Base-by-base conservation (phyloP, 2,113 vertebrate genomes). In the Vulpes ferrilata region DNA sequence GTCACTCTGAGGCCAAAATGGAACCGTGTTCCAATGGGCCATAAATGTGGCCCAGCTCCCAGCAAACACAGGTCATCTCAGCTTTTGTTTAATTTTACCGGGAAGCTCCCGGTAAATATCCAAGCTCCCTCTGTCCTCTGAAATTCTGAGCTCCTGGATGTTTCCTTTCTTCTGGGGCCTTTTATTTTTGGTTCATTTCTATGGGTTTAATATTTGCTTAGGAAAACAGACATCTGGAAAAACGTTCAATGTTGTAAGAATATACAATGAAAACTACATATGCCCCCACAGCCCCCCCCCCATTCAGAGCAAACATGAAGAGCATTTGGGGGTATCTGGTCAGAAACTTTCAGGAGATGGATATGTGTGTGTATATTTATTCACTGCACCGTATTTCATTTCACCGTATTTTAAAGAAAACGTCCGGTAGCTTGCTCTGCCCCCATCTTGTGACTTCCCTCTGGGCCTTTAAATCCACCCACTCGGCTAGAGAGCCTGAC, bases 211-310 rank as follows among this genome's bases (percentile, higher is more conserved):
- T 76, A 15, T 85, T 80, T 94, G 60, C 90, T 92, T 64, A 22
- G 78, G 59, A 51, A 62, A 81, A 59, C 19, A 43, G 69, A 53
- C n/a, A 19, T 2, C 1, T 11, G 35, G 81, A 2, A 57, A 85
- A 17, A 69, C 12, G 6, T 13, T 73, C 7, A 30, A 4, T 4
- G 3, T 53, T 25, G 7, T 76, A 25, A 73, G 55, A 91, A 43
- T 2, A 20, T 64, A 19, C 7, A 7, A 22, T 74, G 30, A 19
- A 22, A 78, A 17, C 30, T 53, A 0, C 16, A 0, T 8, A 0
- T 38, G 27, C 23, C 13, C 55, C 43, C 43, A 43, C 43, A 43
- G 43, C 43, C 43, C 6, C 0, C 25, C 0, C 25, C 3, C 25
- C 19, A 19, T 27, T 57, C 65, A 30, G 73, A 92, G 23, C 30